Conservation (phyloP, 2,113 vertebrate genomes). For the Prietella phreatophila region DNA sequence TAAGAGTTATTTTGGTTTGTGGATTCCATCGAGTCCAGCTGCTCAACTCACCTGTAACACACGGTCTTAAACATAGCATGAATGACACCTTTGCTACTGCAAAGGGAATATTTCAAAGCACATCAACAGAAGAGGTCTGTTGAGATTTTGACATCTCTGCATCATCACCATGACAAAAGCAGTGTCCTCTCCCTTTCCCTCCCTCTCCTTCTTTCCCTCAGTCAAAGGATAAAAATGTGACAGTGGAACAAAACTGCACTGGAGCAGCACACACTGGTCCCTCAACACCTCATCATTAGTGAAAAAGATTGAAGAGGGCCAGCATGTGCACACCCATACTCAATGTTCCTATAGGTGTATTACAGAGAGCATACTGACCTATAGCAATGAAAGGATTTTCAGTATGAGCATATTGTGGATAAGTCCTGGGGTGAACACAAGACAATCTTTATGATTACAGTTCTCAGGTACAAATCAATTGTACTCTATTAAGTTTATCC, state of each 20-base stretch:
- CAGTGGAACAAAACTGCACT: slow-evolving; percentile 11
- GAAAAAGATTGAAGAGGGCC: background rate
- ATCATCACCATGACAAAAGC: slow-evolving; percentile 32
- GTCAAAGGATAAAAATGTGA: slow-evolving; percentile 11
- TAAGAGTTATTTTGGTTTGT: background rate
- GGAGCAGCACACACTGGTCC: background rate
- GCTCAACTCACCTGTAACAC: background rate
- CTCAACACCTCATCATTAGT: background rate
- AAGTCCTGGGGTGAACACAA: background rate
- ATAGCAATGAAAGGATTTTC: background rate
- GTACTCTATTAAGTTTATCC: background rate
- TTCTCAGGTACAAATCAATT: background rate
- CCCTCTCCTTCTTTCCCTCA: background rate
- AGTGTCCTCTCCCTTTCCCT: background rate
- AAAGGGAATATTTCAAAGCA: slow-evolving; percentile 24
- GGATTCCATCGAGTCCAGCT: background rate
- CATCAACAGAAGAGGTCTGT: background rate
- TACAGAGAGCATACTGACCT: background rate
- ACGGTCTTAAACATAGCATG: background rate
- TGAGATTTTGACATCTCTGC: slow-evolving; percentile 26
- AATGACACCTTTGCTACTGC: background rate
- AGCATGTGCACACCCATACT: background rate
- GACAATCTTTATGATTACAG: background rate
- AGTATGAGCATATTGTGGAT: too few species aligned
- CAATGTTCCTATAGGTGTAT: background rate